Evolutionary conservation across 2,797 vertebrate species (phyloP), one percentile per base, ranked within the genome.

Genomic region (Lagorchestes hirsutus): DNA sequence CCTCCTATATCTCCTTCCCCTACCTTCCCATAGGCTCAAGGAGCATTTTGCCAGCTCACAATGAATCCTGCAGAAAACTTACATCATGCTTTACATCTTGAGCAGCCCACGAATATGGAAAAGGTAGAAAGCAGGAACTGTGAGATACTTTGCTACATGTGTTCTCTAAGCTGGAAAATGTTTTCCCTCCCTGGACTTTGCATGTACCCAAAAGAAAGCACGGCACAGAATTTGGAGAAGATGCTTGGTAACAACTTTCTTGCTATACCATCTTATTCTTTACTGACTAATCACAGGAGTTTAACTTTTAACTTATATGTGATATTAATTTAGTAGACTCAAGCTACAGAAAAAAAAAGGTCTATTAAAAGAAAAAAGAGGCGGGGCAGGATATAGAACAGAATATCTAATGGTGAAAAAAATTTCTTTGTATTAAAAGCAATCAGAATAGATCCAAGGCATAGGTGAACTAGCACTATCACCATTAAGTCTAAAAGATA

Each of bases 261-360:
- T 87, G 40, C 40, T 87, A 27, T 87, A 50, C 22, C 74, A 87
- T 50, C 22, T 87, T 27, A 27, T 87, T 52, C 52, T 52, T 52
- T 52, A 52, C 52, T 52, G 52, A 52, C 52, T 52, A 52, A 52
- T 52, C n/a, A 28, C 1, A 91, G 13, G 14, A 34, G 31, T 34
- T 95, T 94, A 46, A 94, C 14, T 92, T 96, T 92, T 54, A 96
- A 9, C 50, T 93, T 4, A 93, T 97, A 46, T 67, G 55, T 54
- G 29, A 91, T 50, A 67, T 54, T 50, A 90, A 27, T 92, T 55
- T 96, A 92, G 93, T 57, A 54, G 92, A 46, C 92, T 97, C 93
- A 46, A 95, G 27, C 52, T 54, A 62, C 92, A 92, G n/a, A n/a
- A 28, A 56, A 22, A 93, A 56, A 6, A 95, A n/a, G 62, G 46